These are phyloP conservation scores for Lepidurus packardi DNA, from an alignment of 1,140 invertebrate genomes.

Conservation along the genomic window DNA sequence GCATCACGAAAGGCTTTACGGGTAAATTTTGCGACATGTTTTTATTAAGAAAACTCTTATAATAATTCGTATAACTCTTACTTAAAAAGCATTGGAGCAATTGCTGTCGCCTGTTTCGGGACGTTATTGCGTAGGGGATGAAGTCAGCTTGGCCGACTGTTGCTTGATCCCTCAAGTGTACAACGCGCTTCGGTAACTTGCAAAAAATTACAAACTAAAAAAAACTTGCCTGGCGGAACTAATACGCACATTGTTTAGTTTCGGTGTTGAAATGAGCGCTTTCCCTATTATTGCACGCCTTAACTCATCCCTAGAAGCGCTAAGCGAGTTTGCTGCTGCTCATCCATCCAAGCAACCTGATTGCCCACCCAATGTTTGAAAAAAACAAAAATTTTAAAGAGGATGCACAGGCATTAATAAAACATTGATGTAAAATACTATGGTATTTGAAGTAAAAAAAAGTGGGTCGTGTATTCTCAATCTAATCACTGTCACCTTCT, in stretches of 20 bases:
- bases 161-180: constrained; percentile 91
- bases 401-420: neutral
- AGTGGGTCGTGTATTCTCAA: neutral
- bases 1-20: constrained; percentile 79
- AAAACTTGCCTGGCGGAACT: constrained; percentile 6
- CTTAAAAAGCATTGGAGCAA: constrained; percentile 71
- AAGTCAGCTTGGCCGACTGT: constrained; percentile 88
- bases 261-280: constrained; percentile 79
- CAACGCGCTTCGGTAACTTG: constrained; percentile 68
- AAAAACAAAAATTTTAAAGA: neutral
- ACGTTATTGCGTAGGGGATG: constrained; percentile 90
- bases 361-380: constrained; percentile 58
- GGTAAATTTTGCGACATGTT: constrained; percentile 44
- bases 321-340: constrained; percentile 81
- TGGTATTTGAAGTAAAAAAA: neutral
- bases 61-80: neutral
- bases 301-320: constrained; percentile 57
- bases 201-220: constrained; percentile 15
- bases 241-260: constrained; percentile 51
- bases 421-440: neutral
- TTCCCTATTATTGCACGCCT: constrained; percentile 85
- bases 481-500: neutral
- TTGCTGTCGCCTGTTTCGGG: constrained; percentile 74
- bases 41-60: neutral
- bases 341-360: constrained; percentile 86